Evolutionary conservation across 64 coral and sea anemone species (phyloP).

Genomic region (Pachyseris speciosa): DNA sequence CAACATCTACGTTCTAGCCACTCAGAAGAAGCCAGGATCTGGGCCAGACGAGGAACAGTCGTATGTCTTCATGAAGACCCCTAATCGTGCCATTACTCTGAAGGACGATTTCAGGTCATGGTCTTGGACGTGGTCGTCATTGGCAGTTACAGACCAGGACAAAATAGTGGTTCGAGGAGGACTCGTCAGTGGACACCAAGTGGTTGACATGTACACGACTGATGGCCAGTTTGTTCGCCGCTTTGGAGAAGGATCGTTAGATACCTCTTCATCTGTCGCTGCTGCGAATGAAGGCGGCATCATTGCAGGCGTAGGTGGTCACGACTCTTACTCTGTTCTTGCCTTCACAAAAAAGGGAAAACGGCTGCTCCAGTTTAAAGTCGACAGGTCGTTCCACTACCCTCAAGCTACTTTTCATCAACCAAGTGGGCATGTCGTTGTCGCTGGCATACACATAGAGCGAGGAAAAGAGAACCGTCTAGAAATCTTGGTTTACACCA

Average conservation of each 20-base stretch:
- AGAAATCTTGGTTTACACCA: background rate
- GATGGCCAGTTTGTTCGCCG: conserved; percentile 14
- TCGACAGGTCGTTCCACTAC: background rate
- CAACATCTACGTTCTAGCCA: conserved; percentile 1
- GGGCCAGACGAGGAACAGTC: no score
- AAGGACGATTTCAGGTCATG: background rate
- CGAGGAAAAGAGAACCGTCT: background rate
- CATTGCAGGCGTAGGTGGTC: background rate
- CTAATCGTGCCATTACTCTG: background rate
- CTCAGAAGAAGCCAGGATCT: background rate
- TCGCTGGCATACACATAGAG: background rate
- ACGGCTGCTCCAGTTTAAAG: background rate
- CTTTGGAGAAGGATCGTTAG: conserved; percentile 5
- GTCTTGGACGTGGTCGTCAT: background rate
- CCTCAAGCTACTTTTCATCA: conserved; percentile 9
- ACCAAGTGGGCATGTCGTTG: conserved; percentile 7
- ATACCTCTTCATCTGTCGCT: background rate
- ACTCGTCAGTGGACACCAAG: background rate
- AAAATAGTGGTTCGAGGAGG: conserved; percentile 15
- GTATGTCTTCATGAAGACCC: background rate
- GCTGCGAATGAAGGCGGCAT: background rate
- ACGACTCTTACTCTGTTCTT: background rate
- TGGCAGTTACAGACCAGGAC: conserved; percentile 4
- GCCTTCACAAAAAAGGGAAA: conserved; percentile 17
- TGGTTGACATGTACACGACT: conserved; percentile 12